These are phyloP conservation scores for Nicator chloris DNA, from an alignment of 2,113 vertebrate species.

Conservation along the genomic window DNA sequence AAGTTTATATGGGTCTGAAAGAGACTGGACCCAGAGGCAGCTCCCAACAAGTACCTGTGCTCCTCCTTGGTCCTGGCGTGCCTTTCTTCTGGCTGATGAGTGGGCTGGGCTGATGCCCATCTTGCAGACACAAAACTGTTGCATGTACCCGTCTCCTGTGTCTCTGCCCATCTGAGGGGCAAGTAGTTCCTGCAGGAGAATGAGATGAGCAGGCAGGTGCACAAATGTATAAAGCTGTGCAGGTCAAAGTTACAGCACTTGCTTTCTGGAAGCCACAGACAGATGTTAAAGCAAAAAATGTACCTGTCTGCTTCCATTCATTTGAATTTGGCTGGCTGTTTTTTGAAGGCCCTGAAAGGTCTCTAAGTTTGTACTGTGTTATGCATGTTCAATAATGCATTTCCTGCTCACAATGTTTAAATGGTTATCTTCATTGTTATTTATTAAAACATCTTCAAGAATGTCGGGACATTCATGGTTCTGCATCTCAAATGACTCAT, in stretches of 20 bases:
- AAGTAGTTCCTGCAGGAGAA: neutral
- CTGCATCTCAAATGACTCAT: conserved; percentile 57
- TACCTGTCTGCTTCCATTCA: neutral
- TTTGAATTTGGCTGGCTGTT: neutral
- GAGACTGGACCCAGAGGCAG: neutral
- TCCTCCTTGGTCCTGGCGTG: neutral
- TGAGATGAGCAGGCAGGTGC: neutral
- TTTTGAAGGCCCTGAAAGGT: conserved; percentile 14
- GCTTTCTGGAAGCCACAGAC: neutral
- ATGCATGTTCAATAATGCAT: conserved; percentile 56
- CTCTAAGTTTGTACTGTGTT: conserved; percentile 5
- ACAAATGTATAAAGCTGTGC: fast-evolving
- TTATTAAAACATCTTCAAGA: conserved; percentile 61
- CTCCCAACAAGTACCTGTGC: fast-evolving
- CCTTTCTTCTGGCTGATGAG: neutral
- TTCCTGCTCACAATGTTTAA: conserved; percentile 42
- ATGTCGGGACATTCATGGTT: conserved; percentile 37
- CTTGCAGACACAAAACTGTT: neutral
- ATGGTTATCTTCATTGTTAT: conserved; percentile 60
- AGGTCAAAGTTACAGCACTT: neutral
- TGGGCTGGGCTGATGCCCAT: neutral
- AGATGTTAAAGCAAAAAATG: neutral
- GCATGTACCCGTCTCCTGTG: fast-evolving
- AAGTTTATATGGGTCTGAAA: neutral
- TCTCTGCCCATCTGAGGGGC: neutral